These are phyloP conservation scores for Gymnarchus niloticus DNA, from an alignment of 2,113 vertebrate genomes.

Conservation along the genomic window DNA sequence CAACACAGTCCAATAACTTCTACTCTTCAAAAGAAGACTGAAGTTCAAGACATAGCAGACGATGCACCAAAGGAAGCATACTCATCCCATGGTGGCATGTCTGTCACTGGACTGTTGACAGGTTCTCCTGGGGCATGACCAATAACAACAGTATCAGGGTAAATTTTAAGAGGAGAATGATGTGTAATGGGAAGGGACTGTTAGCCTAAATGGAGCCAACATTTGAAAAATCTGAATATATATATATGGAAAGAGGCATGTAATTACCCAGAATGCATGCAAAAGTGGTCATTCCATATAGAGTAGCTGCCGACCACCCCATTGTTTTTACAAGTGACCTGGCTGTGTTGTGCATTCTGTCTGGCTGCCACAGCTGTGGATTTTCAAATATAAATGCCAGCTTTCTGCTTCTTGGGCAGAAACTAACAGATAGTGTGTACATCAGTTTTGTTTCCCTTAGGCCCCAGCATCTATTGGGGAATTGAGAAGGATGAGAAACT, in stretches of 20 bases:
- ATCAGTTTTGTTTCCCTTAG: too few species aligned
- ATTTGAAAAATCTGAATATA: constrained; percentile 16
- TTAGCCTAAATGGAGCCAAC: constrained; percentile 23
- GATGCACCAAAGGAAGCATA: not conserved
- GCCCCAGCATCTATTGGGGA: too few species aligned
- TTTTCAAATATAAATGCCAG: not conserved
- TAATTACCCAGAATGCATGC: constrained; percentile 32
- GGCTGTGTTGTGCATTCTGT: not conserved
- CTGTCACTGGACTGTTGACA: not conserved
- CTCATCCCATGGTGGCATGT: constrained; percentile 31
- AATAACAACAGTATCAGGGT: constrained; percentile 18
- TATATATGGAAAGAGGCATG: constrained; percentile 36
- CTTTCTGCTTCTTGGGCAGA: constrained; percentile 26
- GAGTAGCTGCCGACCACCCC: constrained; percentile 15
- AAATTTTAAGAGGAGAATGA: not conserved
- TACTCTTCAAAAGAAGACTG: too few species aligned
- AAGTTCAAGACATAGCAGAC: not conserved
- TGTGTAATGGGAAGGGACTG: constrained; percentile 26
- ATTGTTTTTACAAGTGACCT: not conserved
- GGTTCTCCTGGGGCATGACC: constrained; percentile 22
- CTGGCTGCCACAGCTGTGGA: not conserved
- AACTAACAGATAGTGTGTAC: not conserved
- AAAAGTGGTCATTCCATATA: constrained; percentile 35
- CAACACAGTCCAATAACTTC: not conserved
- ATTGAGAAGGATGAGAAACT: too few species aligned